Evolutionary conservation across 2,113 vertebrate species (phyloP).

Genomic region (Phodopus roborovskii): DNA sequence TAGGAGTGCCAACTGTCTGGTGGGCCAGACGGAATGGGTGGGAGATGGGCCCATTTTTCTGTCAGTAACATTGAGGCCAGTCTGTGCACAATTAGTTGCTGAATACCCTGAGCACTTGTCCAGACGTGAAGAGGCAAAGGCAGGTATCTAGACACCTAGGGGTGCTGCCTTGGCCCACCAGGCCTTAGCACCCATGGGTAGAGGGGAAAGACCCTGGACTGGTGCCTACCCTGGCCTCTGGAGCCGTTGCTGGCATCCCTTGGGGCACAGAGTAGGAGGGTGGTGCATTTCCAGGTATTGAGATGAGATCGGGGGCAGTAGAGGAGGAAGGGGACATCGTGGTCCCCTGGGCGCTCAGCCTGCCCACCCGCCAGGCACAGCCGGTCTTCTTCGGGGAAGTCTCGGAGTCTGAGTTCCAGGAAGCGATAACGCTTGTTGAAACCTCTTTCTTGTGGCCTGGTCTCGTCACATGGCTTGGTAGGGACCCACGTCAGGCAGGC

Average conservation of each 20-base stretch:
- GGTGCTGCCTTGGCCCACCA: constrained; percentile 41
- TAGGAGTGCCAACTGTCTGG: background rate
- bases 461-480: constrained; percentile 84
- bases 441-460: constrained; percentile 91
- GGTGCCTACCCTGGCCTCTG: constrained; percentile 11
- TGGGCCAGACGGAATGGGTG: background rate
- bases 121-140: constrained; percentile 28
- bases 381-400: constrained; percentile 88
- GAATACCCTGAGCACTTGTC: background rate
- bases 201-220: background rate
- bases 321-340: constrained; percentile 75
- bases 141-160: constrained; percentile 69
- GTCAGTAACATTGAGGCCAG: background rate
- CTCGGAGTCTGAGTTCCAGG: constrained; percentile 89
- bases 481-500: constrained; percentile 79
- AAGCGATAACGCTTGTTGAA: constrained; percentile 88
- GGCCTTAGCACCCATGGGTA: background rate
- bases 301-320: constrained; percentile 75
- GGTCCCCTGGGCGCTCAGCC: constrained; percentile 76
- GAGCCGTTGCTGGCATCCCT: constrained; percentile 5
- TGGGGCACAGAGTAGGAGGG: background rate
- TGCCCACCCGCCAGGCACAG: constrained; percentile 79
- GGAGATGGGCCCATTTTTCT: constrained; percentile 14
- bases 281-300: constrained; percentile 83
- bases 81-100: background rate